Percentiles rank a stretch among this genome's conserved stretches.
Conservation (phyloP, 2,113 vertebrate genomes). For the Myrmophylax atrothorax region DNA sequence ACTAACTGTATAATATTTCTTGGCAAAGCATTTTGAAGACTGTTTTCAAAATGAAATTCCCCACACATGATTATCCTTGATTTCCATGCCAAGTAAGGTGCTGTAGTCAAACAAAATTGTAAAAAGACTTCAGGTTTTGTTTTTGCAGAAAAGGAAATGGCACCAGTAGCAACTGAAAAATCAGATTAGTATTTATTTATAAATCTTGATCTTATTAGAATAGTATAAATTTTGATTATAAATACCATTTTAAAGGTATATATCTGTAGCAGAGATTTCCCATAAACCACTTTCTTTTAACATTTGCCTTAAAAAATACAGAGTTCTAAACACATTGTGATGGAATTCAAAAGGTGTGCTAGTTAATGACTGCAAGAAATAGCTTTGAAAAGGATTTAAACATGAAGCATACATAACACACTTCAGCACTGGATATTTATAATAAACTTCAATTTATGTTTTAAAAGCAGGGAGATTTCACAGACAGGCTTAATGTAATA, state of each 20-base stretch:
- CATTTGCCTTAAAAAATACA: neutral
- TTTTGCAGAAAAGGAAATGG: neutral
- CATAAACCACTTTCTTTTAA: neutral
- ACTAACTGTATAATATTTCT: neutral
- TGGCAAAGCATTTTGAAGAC: constrained; percentile 21
- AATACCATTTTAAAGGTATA: neutral
- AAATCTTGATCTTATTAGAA: neutral
- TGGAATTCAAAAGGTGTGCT: neutral
- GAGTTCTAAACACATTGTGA: neutral
- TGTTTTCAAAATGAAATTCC: neutral
- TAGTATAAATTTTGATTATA: neutral
- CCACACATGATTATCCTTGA: neutral
- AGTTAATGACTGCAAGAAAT: neutral
- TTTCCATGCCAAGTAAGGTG: neutral
- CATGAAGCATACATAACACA: neutral
- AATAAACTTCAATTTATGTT: constrained; percentile 12
- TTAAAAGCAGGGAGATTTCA: neutral
- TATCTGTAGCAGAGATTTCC: neutral
- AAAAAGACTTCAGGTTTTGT: neutral
- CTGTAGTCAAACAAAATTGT: neutral
- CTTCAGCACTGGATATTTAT: neutral
- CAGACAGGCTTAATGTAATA: neutral
- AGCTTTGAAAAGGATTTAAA: neutral
- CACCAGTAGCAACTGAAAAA: neutral
- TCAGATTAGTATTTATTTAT: neutral